These are phyloP conservation scores for Shargacucullia verbasci DNA, from an alignment of 2,888 invertebrate genomes.

Conservation along the genomic window DNA sequence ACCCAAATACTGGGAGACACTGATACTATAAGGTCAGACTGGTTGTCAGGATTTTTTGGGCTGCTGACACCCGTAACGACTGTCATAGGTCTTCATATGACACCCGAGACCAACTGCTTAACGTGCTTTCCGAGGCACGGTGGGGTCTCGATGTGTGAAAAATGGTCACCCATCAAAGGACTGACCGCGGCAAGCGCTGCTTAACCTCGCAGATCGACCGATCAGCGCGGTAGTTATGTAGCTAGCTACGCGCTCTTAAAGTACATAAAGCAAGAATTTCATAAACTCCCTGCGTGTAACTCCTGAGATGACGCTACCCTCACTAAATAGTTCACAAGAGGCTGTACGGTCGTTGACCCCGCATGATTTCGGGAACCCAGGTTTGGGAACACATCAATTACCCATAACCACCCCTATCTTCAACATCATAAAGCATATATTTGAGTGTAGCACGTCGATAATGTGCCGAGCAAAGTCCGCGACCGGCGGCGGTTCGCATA, in stretches of 20 bases:
- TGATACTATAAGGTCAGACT: too few species aligned
- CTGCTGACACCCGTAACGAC: too few species aligned
- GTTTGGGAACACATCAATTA: conserved; percentile 12
- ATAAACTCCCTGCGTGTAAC: conserved; percentile 13
- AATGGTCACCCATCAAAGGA: too few species aligned
- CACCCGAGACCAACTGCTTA: too few species aligned
- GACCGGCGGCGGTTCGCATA: conserved; percentile 22
- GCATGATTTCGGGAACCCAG: conserved; percentile 47
- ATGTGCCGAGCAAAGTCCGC: conserved; percentile 13
- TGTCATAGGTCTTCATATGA: too few species aligned
- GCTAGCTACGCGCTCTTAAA: too few species aligned
- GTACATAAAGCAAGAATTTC: neutral
- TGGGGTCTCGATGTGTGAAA: too few species aligned
- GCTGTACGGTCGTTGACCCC: conserved; percentile 49
- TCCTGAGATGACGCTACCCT: conserved; percentile 17
- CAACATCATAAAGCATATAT: neutral
- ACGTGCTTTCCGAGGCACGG: neutral
- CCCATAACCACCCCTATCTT: conserved; percentile 17
- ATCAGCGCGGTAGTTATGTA: too few species aligned
- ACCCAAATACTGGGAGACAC: too few species aligned
- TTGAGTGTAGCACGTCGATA: neutral
- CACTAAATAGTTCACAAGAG: conserved; percentile 25
- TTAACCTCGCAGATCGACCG: too few species aligned
- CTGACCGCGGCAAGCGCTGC: too few species aligned
- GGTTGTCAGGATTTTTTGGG: too few species aligned